Evolutionary conservation across 2,797 vertebrate genomes (phyloP), one percentile per base, ranked within the genome.

Genomic region (Phrynocephalus guinanensis): DNA sequence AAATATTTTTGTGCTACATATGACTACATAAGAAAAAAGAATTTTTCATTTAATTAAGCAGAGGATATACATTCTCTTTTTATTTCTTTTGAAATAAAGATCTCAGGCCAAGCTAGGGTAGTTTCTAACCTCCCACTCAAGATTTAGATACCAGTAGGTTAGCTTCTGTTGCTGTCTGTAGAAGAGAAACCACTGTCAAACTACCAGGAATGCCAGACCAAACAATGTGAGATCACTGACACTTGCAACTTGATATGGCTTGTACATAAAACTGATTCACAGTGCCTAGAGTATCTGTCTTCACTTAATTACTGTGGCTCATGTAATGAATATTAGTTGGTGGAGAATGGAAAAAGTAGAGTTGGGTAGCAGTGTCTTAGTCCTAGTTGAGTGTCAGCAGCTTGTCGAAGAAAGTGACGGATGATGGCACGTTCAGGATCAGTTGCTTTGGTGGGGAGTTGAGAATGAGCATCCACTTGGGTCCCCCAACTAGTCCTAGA

Each of bases 211-310:
- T n/a, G 44, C 0, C 3, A 87, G 67, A 89, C 75, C 83, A 79
- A 91, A 76, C 38, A 67, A 80, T 6, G 0, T 28, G 50, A 93
- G 89, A 81, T 91, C 87, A 9, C 63, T 75, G 70, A 11, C 28
- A 6, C 85, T 94, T 91, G 88, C 87, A 90, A 84, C 86, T 87
- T 85, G 88, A 87, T 89, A 83, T 73, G 79, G 86, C 90, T 87
- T 86, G 79, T 72, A 66, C 86, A 73, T 92, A 90, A 94, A 94
- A 93, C 83, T 90, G 85, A 91, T 87, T 92, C 90, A 91, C 83
- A 83, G 83, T 86, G 90, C 92, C 76, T 83, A 82, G 15, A 84
- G 88, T 89, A 11, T 87, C 91, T 90, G 68, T 91, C 90, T 84
- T 89, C 48, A 78, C 86, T 94, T 93, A 94, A 91, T 94, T 92